These are phyloP conservation scores for Diaprepes abbreviatus DNA, from an alignment of 2,888 invertebrate species.

Conservation along the genomic window DNA sequence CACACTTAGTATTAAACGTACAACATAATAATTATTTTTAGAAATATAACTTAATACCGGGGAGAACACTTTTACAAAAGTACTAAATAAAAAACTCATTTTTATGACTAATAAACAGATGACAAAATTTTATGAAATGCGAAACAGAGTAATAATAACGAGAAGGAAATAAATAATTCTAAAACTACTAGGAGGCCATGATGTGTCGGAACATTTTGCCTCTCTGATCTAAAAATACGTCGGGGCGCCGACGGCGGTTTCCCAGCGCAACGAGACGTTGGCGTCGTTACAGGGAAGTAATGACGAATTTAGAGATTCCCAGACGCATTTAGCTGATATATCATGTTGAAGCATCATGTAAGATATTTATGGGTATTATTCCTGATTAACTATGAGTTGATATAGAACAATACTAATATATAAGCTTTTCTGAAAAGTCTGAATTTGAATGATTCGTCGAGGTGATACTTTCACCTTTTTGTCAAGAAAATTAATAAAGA, in stretches of 20 bases:
- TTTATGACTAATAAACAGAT: constrained; percentile 1
- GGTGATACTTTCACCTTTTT: no score
- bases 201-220: constrained; percentile 36
- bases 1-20: constrained; percentile 22
- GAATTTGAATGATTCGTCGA: no score
- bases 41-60: constrained; percentile 21
- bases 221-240: constrained; percentile 41
- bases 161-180: constrained; percentile 26
- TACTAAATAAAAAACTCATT: constrained; percentile 13
- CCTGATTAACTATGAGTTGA: no score
- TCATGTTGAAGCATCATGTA: no score
- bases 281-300: constrained; percentile 37
- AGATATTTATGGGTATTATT: no score
- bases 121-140: background rate
- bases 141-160: constrained; percentile 19
- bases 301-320: constrained; percentile 15
- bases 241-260: constrained; percentile 33
- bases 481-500: no score
- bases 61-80: constrained; percentile 11
- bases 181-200: constrained; percentile 40
- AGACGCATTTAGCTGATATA: background rate
- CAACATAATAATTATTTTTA: constrained; percentile 35
- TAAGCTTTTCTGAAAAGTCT: no score
- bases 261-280: constrained; percentile 43
- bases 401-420: no score